Percentiles rank a stretch among this genome's conserved stretches.
Evolutionary conservation across 2,888 invertebrate genomes (phyloP).

Genomic region (Meteorus cinctellus): DNA sequence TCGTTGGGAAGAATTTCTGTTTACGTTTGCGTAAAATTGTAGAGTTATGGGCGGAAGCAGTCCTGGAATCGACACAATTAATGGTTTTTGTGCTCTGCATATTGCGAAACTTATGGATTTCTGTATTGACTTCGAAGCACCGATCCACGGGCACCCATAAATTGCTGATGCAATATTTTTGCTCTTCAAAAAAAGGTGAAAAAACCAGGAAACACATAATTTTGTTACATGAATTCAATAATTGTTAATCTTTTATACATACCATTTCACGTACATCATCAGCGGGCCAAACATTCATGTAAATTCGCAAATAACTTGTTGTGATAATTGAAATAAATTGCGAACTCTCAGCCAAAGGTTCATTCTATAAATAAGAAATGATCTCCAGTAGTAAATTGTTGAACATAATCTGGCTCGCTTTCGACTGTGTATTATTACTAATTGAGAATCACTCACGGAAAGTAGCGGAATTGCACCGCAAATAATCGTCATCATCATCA

Average conservation of each 20-base stretch:
- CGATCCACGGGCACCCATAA: constrained; percentile 50
- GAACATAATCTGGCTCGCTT: no score
- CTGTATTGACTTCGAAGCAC: constrained; percentile 33
- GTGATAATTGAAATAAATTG: constrained; percentile 57
- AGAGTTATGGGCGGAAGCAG: constrained; percentile 51
- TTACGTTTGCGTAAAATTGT: constrained; percentile 51
- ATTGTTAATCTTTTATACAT: constrained; percentile 28
- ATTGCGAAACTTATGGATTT: constrained; percentile 49
- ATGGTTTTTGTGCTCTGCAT: constrained; percentile 53
- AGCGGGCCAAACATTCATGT: constrained; percentile 61
- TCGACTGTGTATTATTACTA: no score
- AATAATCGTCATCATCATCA: constrained; percentile 59
- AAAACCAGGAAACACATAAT: background rate
- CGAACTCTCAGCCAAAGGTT: constrained; percentile 52
- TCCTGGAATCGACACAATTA: constrained; percentile 45
- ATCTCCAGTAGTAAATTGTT: background rate
- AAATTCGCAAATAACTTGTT: constrained; percentile 57
- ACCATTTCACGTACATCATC: constrained; percentile 61
- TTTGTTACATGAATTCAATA: background rate
- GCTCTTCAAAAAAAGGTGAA: constrained; percentile 33
- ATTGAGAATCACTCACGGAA: constrained; percentile 54
- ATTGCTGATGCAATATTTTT: constrained; percentile 47
- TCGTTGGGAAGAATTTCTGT: constrained; percentile 1
- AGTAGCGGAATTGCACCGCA: constrained; percentile 61
- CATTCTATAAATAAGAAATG: constrained; percentile 48